Percentiles rank a stretch among this genome's conserved stretches.
These are phyloP conservation scores for Acrobasis suavella DNA, from an alignment of 2,888 invertebrate species.

Conservation along the genomic window DNA sequence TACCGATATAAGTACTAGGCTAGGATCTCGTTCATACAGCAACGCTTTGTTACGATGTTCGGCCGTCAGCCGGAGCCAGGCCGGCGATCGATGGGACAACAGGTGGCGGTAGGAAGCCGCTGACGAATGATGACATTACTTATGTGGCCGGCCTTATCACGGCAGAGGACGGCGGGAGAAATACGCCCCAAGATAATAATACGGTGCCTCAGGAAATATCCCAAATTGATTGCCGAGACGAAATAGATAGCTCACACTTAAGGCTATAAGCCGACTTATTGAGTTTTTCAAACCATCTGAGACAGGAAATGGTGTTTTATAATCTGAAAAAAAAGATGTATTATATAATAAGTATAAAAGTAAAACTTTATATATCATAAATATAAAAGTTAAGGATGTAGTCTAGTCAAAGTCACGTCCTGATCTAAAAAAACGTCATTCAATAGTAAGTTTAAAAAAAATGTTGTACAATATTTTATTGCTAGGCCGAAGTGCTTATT, in stretches of 20 bases:
- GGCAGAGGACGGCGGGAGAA: not conserved
- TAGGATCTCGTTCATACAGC: not conserved
- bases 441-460: no score
- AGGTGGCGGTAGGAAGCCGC: slow-evolving; percentile 5
- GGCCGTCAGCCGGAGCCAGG: not conserved
- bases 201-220: not conserved
- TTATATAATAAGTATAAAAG: no score
- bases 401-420: no score
- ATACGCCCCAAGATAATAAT: not conserved
- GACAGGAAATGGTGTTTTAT: no score
- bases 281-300: no score
- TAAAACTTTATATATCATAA: no score
- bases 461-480: no score
- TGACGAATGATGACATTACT: slow-evolving; percentile 16
- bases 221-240: not conserved
- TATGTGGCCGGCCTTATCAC: not conserved
- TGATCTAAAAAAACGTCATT: no score
- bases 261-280: not conserved
- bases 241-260: not conserved
- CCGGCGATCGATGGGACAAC: slow-evolving; percentile 7
- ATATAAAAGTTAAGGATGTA: no score
- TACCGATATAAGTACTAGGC: no score
- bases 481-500: no score
- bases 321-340: no score
- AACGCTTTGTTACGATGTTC: not conserved